Percentiles rank a stretch among this genome's conserved stretches.
Conservation (phyloP, 1,140 invertebrate species). For the Anthonomus grandis region DNA sequence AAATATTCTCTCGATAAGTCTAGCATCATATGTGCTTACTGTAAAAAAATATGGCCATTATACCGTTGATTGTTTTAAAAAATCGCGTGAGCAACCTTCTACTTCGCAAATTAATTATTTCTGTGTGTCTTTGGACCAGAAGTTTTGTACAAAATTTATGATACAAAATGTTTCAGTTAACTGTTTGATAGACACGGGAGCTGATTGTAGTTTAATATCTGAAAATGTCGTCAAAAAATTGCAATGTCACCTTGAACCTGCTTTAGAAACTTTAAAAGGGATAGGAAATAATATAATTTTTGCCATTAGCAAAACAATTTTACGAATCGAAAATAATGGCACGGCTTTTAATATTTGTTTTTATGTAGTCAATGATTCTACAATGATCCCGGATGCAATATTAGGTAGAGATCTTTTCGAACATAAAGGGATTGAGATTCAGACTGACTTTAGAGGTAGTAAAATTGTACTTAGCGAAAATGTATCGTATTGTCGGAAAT, state of each 20-base stretch:
- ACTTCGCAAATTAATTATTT: too few species aligned
- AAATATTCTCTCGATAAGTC: too few species aligned
- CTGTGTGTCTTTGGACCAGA: too few species aligned
- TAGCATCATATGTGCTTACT: too few species aligned
- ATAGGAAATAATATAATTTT: not conserved
- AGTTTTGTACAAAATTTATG: too few species aligned
- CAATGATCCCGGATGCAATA: slow-evolving; percentile 1
- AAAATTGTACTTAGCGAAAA: not conserved
- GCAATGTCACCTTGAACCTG: not conserved
- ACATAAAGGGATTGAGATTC: not conserved
- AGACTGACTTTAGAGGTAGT: slow-evolving; percentile 1
- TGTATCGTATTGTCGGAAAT: not conserved
- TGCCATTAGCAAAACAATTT: not conserved
- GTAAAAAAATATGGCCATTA: slow-evolving; percentile 4
- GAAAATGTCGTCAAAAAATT: not conserved
- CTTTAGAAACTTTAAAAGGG: slow-evolving; percentile 7
- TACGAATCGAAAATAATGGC: not conserved
- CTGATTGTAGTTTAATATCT: too few species aligned
- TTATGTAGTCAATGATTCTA: not conserved
- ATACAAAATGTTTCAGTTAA: too few species aligned
- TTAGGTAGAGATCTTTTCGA: slow-evolving; percentile 6
- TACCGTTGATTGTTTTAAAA: not conserved
- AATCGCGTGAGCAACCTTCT: too few species aligned
- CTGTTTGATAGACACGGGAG: too few species aligned
- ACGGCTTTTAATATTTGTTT: not conserved